These are phyloP conservation scores for Centroberyx gerrardi DNA, from an alignment of 2,797 vertebrate genomes.

Conservation along the genomic window DNA sequence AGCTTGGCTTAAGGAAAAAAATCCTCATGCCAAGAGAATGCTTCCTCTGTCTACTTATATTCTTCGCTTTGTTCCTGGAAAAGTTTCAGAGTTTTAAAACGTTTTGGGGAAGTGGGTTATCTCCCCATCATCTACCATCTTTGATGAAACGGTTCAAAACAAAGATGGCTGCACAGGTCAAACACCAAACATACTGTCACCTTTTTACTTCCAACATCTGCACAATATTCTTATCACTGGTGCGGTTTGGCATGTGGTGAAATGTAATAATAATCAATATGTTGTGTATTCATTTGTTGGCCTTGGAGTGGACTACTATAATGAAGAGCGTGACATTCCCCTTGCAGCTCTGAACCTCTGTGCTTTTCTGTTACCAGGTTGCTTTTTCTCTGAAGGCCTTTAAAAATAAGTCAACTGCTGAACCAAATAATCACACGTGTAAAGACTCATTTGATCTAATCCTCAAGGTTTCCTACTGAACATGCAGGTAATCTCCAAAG, in stretches of 20 bases:
- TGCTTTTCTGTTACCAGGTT: not conserved
- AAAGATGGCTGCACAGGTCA: too few relatives aligned
- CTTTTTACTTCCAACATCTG: not conserved
- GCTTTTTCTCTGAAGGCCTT: slow-evolving; percentile 1
- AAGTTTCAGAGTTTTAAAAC: too few relatives aligned
- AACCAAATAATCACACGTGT: not conserved
- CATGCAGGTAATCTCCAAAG: not conserved
- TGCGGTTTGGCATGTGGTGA: not conserved
- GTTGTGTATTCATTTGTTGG: not conserved
- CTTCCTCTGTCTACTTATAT: too few relatives aligned
- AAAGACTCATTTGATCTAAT: not conserved
- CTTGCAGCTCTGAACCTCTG: not conserved
- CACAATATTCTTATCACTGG: not conserved
- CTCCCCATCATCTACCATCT: too few relatives aligned
- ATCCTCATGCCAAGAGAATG: too few relatives aligned
- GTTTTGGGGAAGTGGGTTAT: too few relatives aligned
- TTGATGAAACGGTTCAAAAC: too few relatives aligned
- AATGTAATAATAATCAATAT: not conserved
- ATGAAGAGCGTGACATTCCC: too few relatives aligned
- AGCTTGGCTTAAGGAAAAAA: too few relatives aligned
- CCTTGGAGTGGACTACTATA: not conserved
- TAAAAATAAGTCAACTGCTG: not conserved
- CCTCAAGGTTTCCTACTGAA: not conserved
- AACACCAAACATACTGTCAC: too few relatives aligned
- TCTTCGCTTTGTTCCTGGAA: too few relatives aligned